Evolutionary conservation across 2,113 vertebrate genomes (phyloP).

Genomic region (Bujurquina vittata): DNA sequence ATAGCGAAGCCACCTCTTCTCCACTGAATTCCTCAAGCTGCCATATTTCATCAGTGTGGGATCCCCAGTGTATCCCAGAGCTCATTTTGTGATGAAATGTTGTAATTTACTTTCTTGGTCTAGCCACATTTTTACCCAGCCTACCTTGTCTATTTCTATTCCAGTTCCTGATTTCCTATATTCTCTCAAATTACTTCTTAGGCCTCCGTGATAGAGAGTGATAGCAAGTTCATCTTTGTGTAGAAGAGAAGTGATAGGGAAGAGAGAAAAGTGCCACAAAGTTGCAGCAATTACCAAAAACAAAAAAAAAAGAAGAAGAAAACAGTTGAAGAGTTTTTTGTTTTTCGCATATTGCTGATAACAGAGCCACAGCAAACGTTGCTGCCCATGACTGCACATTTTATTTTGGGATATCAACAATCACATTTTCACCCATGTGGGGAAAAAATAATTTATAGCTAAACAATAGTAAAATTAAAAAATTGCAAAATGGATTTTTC

Average conservation of each 20-base stretch:
- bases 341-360: background rate
- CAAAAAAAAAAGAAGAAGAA: too few relatives aligned
- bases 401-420: background rate
- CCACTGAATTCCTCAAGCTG: background rate
- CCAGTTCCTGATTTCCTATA: conserved; percentile 34
- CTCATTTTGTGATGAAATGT: conserved; percentile 39
- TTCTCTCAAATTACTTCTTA: conserved; percentile 40
- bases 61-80: background rate
- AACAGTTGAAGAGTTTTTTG: background rate
- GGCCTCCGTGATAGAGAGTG: conserved; percentile 23
- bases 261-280: background rate
- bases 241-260: conserved; percentile 4
- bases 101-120: conserved; percentile 47
- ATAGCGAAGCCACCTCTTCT: background rate
- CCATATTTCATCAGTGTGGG: conserved; percentile 13
- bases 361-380: background rate
- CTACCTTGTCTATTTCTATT: conserved; percentile 23
- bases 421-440: background rate
- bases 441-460: rapidly evolving
- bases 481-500: background rate
- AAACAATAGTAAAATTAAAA: rapidly evolving
- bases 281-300: conserved; percentile 30
- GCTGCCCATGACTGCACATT: background rate
- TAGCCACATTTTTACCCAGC: conserved; percentile 20
- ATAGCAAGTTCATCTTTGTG: conserved; percentile 18